Conservation (phyloP, 2,888 invertebrate genomes). For the Drosophila vallismaia region DNA sequence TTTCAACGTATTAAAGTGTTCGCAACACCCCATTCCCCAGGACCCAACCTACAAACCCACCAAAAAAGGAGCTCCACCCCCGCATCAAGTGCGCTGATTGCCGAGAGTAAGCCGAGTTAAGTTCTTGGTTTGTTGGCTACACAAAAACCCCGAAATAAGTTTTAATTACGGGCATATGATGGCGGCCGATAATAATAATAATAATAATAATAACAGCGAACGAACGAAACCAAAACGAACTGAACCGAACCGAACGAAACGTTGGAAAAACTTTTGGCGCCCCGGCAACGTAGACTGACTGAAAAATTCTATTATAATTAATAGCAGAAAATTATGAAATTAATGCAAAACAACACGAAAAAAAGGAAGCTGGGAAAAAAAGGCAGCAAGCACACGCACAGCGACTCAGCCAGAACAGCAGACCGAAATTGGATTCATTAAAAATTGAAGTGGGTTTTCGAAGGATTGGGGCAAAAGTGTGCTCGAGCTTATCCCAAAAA, state of each 20-base stretch:
- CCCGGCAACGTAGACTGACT: constrained; percentile 72
- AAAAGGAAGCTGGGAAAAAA: constrained; percentile 7
- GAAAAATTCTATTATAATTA: constrained; percentile 79
- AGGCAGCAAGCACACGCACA: constrained; percentile 24
- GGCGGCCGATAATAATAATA: constrained; percentile 72
- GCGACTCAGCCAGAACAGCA: constrained; percentile 39
- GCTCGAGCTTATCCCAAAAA: constrained; percentile 64
- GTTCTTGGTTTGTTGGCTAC: constrained; percentile 76
- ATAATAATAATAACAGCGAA: constrained; percentile 45
- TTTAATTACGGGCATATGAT: constrained; percentile 79
- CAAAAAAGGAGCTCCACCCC: constrained; percentile 2
- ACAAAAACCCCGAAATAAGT: constrained; percentile 73
- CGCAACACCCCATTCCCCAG: constrained; percentile 10
- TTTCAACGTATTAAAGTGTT: constrained; percentile 78
- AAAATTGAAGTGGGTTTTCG: constrained; percentile 74
- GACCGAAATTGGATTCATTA: constrained; percentile 75
- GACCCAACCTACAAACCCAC: background rate
- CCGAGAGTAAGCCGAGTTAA: constrained; percentile 63
- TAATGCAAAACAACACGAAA: constrained; percentile 68
- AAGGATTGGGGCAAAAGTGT: constrained; percentile 11
- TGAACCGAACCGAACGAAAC: constrained; percentile 29
- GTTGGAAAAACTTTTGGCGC: constrained; percentile 58
- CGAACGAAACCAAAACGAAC: constrained; percentile 25
- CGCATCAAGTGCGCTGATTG: constrained; percentile 38
- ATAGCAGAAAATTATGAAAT: constrained; percentile 78